Evolutionary conservation across 2,113 vertebrate genomes (phyloP).

Genomic region (Ahaetulla prasina): DNA sequence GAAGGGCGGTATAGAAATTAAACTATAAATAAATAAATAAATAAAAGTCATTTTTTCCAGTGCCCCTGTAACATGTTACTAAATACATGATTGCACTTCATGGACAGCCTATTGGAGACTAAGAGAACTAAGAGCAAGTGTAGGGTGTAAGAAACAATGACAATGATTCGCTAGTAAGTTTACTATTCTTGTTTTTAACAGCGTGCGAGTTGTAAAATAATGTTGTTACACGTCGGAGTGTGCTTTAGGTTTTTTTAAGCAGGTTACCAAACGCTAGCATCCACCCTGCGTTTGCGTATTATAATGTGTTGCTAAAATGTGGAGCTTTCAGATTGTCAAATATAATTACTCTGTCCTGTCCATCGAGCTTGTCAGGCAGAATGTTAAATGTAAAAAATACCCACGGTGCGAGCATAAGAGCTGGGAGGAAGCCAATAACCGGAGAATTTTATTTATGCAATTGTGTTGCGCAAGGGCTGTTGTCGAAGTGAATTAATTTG

Average conservation of each 20-base stretch:
- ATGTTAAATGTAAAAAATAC: neutral
- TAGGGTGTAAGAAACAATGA: neutral
- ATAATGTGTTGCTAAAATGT: neutral
- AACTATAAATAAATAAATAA: too few relatives aligned
- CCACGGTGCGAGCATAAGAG: neutral
- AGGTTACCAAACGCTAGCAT: neutral
- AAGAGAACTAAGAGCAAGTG: neutral
- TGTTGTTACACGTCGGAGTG: neutral
- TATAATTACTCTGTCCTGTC: neutral
- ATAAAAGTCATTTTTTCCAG: too few relatives aligned
- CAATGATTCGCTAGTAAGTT: neutral
- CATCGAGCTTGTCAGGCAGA: neutral
- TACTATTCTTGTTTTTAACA: neutral
- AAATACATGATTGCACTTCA: too few relatives aligned
- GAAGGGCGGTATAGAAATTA: too few relatives aligned
- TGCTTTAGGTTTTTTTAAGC: neutral
- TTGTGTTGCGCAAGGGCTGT: neutral
- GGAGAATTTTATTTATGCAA: neutral
- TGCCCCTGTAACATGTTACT: too few relatives aligned
- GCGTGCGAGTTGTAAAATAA: neutral
- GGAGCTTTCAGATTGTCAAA: neutral
- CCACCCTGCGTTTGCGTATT: neutral
- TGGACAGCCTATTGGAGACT: too few relatives aligned
- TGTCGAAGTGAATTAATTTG: neutral
- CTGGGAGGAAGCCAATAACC: neutral